These are phyloP conservation scores for Callimorpha dominula DNA, from an alignment of 2,888 invertebrate species.

Conservation along the genomic window DNA sequence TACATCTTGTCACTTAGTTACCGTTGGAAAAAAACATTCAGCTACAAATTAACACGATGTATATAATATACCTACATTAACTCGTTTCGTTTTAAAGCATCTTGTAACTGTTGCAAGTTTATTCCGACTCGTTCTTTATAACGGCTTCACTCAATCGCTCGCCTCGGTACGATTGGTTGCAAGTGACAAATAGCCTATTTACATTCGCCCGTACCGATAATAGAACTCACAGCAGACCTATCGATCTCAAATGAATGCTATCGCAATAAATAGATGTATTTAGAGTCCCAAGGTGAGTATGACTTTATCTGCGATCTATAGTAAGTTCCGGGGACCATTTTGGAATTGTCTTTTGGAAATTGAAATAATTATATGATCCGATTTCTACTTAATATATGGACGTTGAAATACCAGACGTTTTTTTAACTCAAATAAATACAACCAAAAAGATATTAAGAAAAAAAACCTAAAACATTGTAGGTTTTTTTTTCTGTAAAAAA, in stretches of 20 bases:
- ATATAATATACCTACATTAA: not conserved
- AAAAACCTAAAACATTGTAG: not conserved
- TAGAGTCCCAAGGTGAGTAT: conserved; percentile 21
- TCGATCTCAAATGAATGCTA: conserved; percentile 52
- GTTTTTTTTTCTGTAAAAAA: not conserved
- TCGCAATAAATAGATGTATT: conserved; percentile 36
- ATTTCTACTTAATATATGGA: not conserved
- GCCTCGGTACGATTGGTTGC: conserved; percentile 52
- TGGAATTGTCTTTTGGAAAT: conserved; percentile 24
- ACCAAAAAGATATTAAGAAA: not conserved
- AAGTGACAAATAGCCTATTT: conserved; percentile 73
- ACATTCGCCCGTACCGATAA: conserved; percentile 60
- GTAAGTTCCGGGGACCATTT: conserved; percentile 24
- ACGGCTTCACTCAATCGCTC: conserved; percentile 63
- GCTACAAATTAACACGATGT: not conserved
- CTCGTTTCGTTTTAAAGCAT: not conserved
- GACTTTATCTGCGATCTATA: conserved; percentile 17
- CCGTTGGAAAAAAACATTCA: too few species aligned
- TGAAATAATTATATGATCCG: conserved; percentile 7
- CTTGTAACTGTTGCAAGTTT: conserved; percentile 41
- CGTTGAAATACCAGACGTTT: not conserved
- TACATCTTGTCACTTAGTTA: too few species aligned
- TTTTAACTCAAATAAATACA: not conserved
- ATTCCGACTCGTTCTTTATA: conserved; percentile 49
- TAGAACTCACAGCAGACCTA: conserved; percentile 55